Percentiles rank a stretch among this genome's conserved stretches.
These are phyloP conservation scores for Mimachlamys varia DNA, from an alignment of 2,888 invertebrate species.

Conservation along the genomic window DNA sequence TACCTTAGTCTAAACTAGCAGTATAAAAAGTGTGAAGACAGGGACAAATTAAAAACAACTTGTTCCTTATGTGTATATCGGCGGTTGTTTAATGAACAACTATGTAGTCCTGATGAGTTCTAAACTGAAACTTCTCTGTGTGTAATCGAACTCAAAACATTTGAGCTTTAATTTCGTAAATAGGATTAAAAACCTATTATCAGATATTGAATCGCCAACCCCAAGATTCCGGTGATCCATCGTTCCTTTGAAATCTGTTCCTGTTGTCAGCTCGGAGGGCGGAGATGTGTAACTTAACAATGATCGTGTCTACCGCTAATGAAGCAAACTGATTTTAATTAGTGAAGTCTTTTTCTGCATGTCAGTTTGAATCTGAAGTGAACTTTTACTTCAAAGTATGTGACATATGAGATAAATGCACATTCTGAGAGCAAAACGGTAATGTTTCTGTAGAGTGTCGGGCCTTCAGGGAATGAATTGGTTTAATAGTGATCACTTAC, in stretches of 20 bases:
- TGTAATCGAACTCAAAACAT: constrained; percentile 33
- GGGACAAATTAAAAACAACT: neutral
- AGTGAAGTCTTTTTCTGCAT: constrained; percentile 21
- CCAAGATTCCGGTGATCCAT: neutral
- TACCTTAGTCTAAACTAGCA: neutral
- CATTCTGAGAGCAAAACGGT: neutral
- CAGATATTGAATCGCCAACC: constrained; percentile 5
- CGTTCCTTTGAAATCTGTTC: constrained; percentile 20
- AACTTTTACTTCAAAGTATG: constrained; percentile 26
- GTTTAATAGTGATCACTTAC: constrained; percentile 12
- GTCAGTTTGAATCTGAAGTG: constrained; percentile 28
- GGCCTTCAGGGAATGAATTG: neutral
- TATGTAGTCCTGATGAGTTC: constrained; percentile 6
- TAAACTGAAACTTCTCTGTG: constrained; percentile 10
- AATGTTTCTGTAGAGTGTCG: neutral
- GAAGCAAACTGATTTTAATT: neutral
- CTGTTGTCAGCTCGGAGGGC: constrained; percentile 6
- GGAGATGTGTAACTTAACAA: neutral
- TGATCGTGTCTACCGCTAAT: neutral
- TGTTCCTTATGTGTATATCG: constrained; percentile 16
- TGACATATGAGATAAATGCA: constrained; percentile 3
- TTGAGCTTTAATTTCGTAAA: constrained; percentile 30
- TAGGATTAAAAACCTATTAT: constrained; percentile 36
- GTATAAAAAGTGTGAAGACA: constrained; percentile 25
- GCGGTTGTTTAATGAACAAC: neutral